Base-by-base conservation (phyloP, 2,888 invertebrate species). In the Mythimna pallens region DNA sequence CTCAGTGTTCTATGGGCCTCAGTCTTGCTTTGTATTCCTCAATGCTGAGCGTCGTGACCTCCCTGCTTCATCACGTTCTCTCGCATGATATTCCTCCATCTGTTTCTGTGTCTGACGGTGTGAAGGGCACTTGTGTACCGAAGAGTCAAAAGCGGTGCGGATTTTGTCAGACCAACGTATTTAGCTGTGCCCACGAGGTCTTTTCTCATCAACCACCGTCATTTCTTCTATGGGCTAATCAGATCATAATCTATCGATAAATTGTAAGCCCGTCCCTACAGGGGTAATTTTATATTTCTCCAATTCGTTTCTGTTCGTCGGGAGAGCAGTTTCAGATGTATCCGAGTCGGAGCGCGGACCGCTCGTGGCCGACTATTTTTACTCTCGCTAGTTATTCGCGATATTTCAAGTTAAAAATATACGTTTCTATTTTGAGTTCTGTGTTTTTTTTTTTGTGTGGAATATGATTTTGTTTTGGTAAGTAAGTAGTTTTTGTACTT, bases 391-490 rank as follows among this genome's bases (percentile, higher is more conserved):
- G 50, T 30, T 30, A 66, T 67, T 50, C 62, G 80, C 61, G 81
- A 55, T 68, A 81, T 69, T 66, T 43, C 55, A n/a, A 65, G 81
- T 74, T 78, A 81, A 67, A 81, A 82, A 81, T 82, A 76, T 20
- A 78, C 36, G 58, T 62, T 40, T 70, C 78, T 79, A 80, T 78
- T 73, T 69, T 22, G 34, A 72, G 73, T 68, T 71, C 58, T 50
- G 74, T 75, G 78, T 73, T 84, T 88, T 89, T 86, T n/a, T 25
- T 30, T 30, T 85, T 87, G 87, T 86, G 83, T 88, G 89, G 89
- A 92, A 84, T 82, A 95, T 95, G 95, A 93, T 95, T 89, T 93
- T 95, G 88, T 91, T 92, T 87, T 86, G 95, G 95, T 95, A 88
- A 95, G 95, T 95, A 84, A 92, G 92, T 93, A 92, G 89, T 85